Evolutionary conservation across 2,797 vertebrate genomes (phyloP).

Genomic region (Pristis pectinata): DNA sequence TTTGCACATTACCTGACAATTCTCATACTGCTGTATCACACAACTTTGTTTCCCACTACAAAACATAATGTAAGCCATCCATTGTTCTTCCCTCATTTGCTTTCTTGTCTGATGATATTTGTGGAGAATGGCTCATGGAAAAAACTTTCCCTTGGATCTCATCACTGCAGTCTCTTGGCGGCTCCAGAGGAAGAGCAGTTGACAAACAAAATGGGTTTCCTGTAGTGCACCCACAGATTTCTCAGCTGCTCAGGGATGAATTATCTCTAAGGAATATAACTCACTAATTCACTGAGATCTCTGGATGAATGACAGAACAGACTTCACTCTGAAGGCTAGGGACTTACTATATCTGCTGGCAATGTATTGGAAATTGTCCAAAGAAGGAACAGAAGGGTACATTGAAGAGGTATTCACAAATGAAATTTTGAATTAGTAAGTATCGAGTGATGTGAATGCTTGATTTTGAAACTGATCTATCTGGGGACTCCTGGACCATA

Average conservation of each 20-base stretch:
- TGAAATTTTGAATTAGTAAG: conserved; percentile 9
- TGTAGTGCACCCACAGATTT: background rate
- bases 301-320: background rate
- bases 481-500: background rate
- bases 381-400: background rate
- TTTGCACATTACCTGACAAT: background rate
- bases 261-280: background rate
- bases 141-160: background rate
- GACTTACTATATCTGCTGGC: background rate
- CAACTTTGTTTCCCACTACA: background rate
- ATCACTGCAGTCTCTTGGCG: background rate
- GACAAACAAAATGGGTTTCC: background rate
- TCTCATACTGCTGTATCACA: background rate
- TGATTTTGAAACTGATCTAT: background rate
- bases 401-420: background rate
- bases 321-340: background rate
- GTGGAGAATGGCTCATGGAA: no score
- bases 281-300: background rate
- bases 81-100: background rate
- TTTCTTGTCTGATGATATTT: background rate
- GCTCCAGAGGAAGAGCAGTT: background rate
- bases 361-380: background rate
- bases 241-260: background rate
- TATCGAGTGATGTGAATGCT: background rate
- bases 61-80: background rate